Evolutionary conservation across 2,888 invertebrate genomes (phyloP), one percentile per base, ranked within the genome.

Genomic region (Epiblema foenella): DNA sequence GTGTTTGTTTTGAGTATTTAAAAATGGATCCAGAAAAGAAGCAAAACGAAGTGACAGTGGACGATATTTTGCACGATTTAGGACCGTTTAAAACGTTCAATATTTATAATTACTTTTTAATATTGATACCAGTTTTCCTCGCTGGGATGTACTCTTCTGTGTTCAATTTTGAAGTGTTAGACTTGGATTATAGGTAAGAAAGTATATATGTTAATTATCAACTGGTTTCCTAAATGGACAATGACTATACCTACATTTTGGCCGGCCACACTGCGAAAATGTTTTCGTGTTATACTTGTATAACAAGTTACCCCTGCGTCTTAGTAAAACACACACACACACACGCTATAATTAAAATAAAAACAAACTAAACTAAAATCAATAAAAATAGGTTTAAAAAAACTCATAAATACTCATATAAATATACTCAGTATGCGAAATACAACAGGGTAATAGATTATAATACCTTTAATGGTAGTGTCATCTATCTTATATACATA

Each of bases 121-220:
- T 93, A 57, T 79, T 93, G 75, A 86, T 93, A 42, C 93, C 93
- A 46, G 91, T 93, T 63, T 86, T 88, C 76, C 78, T 91, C 62
- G 85, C 91, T 66, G 93, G 93, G 67, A 90, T 92, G 86, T 93
- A 93, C 58, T 84, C 93, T 0, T 93, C 93, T 0, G 92, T 93
- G 63, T 93, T 90, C 72, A 93, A 93, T 75, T 93, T 93, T 75
- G 93, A 93, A 83, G 87, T 88, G 0, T 88, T 93, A 89, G 93
- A 93, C 82, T 79, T 93, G 1, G 84, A 87, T 74, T 93, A 93
- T 77, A 90, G 91, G 93, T 92, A 68, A 82, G 83, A 46, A 33
- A 37, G 18, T 7, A 24, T 24, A 24, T 3, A 24, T 59, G 8
- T 10, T 15, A 18, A 42, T 24, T 24, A 52, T 11, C 17, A 18